Evolutionary conservation across 2,888 invertebrate species (phyloP).

Genomic region (Tanaodytes sp.): DNA sequence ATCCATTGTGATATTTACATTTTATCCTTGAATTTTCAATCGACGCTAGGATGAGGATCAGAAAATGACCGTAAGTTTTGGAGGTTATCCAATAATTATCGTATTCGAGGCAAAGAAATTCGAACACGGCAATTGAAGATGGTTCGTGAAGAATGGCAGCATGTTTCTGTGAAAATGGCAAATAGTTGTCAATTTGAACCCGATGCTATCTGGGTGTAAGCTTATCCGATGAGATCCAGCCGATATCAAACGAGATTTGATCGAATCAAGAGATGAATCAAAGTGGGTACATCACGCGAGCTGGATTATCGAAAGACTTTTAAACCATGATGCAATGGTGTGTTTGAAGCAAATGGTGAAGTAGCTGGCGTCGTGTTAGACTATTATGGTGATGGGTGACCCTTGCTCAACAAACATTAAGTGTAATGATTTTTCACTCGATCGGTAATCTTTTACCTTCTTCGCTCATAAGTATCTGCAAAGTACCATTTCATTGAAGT

Average conservation of each 20-base stretch:
- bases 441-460: conserved; percentile 2
- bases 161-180: conserved; percentile 32
- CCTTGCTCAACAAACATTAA: conserved; percentile 14
- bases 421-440: conserved; percentile 12
- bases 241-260: conserved; percentile 36
- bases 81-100: too few species aligned
- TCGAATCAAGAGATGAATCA: conserved; percentile 38
- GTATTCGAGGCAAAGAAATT: too few species aligned
- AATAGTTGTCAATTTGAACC: conserved; percentile 30
- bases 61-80: too few species aligned
- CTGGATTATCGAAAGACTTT: conserved; percentile 13
- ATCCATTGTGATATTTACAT: too few species aligned
- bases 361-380: neutral
- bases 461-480: neutral
- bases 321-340: conserved; percentile 8
- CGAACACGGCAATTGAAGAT: too few species aligned
- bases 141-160: neutral
- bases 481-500: conserved; percentile 8
- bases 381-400: conserved; percentile 13
- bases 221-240: conserved; percentile 32
- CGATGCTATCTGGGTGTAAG: conserved; percentile 17
- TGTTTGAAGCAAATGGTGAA: neutral
- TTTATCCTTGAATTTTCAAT: too few species aligned
- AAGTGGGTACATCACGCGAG: conserved; percentile 7
- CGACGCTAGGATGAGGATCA: too few species aligned